Evolutionary conservation across 2,888 invertebrate genomes (phyloP).

Genomic region (Orthosia gracilis): DNA sequence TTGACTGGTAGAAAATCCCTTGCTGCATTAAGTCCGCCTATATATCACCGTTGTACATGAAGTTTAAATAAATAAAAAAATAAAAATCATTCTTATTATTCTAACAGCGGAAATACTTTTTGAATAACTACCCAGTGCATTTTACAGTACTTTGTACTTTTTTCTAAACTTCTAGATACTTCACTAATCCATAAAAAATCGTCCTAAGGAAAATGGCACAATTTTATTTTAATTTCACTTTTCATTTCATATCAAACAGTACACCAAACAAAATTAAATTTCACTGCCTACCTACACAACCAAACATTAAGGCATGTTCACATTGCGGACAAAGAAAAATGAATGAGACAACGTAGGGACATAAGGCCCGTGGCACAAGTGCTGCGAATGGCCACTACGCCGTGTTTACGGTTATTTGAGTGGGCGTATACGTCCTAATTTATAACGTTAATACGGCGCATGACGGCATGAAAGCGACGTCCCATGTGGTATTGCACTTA

Average conservation of each 20-base stretch:
- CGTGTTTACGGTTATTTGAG: constrained; percentile 89
- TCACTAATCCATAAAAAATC: neutral
- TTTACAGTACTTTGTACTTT: too few relatives aligned
- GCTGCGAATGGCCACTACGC: constrained; percentile 83
- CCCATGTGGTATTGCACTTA: constrained; percentile 77
- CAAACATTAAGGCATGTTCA: constrained; percentile 58
- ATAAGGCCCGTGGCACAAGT: constrained; percentile 82
- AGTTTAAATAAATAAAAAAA: too few relatives aligned
- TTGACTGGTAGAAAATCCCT: too few relatives aligned
- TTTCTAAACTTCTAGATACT: neutral
- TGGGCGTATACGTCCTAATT: constrained; percentile 87
- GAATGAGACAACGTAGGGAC: constrained; percentile 75
- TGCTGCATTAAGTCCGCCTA: too few relatives aligned
- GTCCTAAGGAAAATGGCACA: neutral
- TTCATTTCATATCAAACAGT: constrained; percentile 13
- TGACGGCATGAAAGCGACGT: constrained; percentile 65
- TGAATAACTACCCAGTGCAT: too few relatives aligned
- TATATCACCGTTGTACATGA: too few relatives aligned
- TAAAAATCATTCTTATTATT: too few relatives aligned
- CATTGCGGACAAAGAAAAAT: constrained; percentile 73
- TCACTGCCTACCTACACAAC: constrained; percentile 12
- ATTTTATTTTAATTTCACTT: constrained; percentile 15
- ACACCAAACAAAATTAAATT: constrained; percentile 21
- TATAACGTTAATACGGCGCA: constrained; percentile 88
- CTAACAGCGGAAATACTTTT: too few relatives aligned